Evolutionary conservation across 2,113 vertebrate genomes (phyloP).

Genomic region (Lasiurus cinereus): DNA sequence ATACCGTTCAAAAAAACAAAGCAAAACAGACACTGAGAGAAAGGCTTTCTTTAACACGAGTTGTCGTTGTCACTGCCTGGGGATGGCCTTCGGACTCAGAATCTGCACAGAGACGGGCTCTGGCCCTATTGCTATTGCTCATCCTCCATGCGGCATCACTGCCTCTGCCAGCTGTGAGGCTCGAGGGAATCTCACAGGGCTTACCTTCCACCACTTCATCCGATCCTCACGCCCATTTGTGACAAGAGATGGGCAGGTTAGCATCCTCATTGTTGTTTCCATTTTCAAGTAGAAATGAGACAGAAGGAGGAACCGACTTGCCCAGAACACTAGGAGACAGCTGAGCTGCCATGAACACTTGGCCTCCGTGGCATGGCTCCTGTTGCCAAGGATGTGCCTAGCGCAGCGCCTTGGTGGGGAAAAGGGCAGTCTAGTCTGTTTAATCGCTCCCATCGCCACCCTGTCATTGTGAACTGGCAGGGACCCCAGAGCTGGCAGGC

Average conservation of each 20-base stretch:
- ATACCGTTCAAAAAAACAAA: neutral
- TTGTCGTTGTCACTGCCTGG: slow-evolving; percentile 33
- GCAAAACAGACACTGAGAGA: slow-evolving; percentile 2
- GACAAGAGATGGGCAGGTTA: slow-evolving; percentile 1
- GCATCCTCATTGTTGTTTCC: neutral
- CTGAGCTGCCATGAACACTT: slow-evolving; percentile 78
- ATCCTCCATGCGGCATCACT: neutral
- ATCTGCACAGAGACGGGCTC: slow-evolving; percentile 29
- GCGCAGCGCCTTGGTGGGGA: slow-evolving; percentile 74
- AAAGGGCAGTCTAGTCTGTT: slow-evolving; percentile 86
- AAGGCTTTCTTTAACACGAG: slow-evolving; percentile 9
- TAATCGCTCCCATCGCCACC: slow-evolving; percentile 84
- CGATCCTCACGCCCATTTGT: neutral
- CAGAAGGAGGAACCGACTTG: slow-evolving; percentile 65
- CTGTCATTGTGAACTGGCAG: slow-evolving; percentile 83
- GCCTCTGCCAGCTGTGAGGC: neutral
- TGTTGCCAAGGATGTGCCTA: slow-evolving; percentile 78
- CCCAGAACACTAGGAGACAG: slow-evolving; percentile 77
- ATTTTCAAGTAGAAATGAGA: slow-evolving; percentile 52
- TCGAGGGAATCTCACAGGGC: neutral
- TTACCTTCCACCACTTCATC: neutral
- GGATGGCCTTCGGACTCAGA: neutral
- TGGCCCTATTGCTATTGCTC: neutral
- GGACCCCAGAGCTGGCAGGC: slow-evolving; percentile 76
- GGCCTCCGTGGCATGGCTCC: slow-evolving; percentile 67